phyloP scores from a whole-genome alignment of 2,888 invertebrate genomes.

The Rugalucina vietnamica region DNA sequence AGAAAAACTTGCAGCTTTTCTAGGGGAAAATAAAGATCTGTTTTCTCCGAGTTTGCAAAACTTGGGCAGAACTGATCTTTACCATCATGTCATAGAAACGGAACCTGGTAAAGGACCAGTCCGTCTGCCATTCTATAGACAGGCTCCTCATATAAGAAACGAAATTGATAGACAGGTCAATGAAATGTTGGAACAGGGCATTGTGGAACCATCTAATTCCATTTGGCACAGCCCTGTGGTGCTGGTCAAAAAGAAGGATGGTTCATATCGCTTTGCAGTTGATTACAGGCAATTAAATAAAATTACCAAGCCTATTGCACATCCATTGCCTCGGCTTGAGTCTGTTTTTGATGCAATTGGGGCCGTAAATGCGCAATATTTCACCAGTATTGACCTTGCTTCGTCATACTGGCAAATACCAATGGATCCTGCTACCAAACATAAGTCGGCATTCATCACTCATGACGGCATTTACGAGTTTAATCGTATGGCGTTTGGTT shows the following conservation, averaged over 20 bases:
- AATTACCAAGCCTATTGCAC: constrained; percentile 11
- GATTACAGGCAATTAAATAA: constrained; percentile 39
- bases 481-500: constrained; percentile 55
- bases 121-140: background rate
- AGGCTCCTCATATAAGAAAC: background rate
- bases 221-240: constrained; percentile 35
- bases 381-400: constrained; percentile 48
- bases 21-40: background rate
- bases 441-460: constrained; percentile 54
- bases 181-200: constrained; percentile 31
- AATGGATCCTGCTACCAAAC: constrained; percentile 29
- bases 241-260: constrained; percentile 15
- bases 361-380: constrained; percentile 24
- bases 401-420: constrained; percentile 53
- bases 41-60: background rate
- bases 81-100: background rate
- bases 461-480: constrained; percentile 52
- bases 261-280: constrained; percentile 31
- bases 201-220: constrained; percentile 40
- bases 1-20: background rate
- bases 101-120: background rate
- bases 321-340: constrained; percentile 29
- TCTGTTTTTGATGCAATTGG: constrained; percentile 32
- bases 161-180: background rate
- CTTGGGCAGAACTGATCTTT: background rate